Conservation (phyloP, 2,797 vertebrate species). For the Schizothorax lantsangensis region DNA sequence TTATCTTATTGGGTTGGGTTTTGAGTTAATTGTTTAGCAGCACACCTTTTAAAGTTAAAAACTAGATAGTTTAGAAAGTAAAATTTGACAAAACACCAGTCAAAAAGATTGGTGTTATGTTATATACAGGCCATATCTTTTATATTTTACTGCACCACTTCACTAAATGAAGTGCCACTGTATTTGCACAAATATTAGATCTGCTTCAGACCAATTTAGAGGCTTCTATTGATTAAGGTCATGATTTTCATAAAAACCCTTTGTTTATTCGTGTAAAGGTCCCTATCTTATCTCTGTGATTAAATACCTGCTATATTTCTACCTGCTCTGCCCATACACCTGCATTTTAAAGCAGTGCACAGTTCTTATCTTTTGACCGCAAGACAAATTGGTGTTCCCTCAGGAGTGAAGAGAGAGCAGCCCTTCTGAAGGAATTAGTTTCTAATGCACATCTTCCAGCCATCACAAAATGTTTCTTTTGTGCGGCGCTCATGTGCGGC, state of each 20-base stretch:
- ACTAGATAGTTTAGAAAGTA: not conserved
- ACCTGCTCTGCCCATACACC: not conserved
- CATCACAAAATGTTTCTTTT: slow-evolving; percentile 34
- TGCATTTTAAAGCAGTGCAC: slow-evolving; percentile 8
- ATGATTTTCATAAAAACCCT: slow-evolving; percentile 10
- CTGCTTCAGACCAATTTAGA: slow-evolving; percentile 4
- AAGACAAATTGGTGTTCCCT: slow-evolving; percentile 7
- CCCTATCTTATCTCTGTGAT: slow-evolving; percentile 2
- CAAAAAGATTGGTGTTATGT: not conserved
- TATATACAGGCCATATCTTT: not conserved
- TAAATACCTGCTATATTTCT: slow-evolving; percentile 13
- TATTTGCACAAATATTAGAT: not conserved
- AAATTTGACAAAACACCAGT: not conserved
- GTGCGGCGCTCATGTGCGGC: slow-evolving; percentile 30
- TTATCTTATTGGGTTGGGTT: not conserved
- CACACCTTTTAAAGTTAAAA: no score
- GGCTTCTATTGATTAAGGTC: not conserved
- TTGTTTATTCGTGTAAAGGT: not conserved
- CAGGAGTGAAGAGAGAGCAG: not conserved
- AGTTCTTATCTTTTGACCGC: not conserved
- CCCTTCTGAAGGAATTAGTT: slow-evolving; percentile 1
- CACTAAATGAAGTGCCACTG: not conserved
- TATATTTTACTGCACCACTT: not conserved
- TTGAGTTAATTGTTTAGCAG: no score
- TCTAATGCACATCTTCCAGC: slow-evolving; percentile 9